Conservation (phyloP, 2,113 vertebrate species). For the Poicephalus meyeri region DNA sequence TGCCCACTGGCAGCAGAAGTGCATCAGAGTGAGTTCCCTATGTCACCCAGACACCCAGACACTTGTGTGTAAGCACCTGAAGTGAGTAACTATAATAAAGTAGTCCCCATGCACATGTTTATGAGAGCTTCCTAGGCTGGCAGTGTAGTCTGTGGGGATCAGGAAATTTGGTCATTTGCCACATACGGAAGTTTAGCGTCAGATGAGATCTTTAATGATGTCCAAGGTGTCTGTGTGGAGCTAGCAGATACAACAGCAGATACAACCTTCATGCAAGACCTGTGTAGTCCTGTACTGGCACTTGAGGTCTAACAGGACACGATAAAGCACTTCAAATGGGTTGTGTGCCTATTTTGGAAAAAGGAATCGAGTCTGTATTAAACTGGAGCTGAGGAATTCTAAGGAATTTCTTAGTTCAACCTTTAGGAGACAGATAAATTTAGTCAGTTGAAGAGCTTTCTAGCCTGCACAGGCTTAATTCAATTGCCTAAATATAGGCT, state of each 20-base stretch:
- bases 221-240: not conserved
- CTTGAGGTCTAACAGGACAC: not conserved
- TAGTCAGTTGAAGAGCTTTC: not conserved
- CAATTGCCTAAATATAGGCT: not conserved
- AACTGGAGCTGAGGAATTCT: not conserved
- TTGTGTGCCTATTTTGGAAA: not conserved
- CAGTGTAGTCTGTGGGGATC: not conserved
- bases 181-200: not conserved
- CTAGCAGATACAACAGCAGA: not conserved
- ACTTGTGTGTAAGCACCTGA: not conserved
- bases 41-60: not conserved
- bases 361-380: not conserved
- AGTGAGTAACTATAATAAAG: not conserved
- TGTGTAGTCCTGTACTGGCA: not conserved
- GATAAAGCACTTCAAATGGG: not conserved
- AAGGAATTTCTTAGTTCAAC: not conserved
- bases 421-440: not conserved
- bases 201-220: not conserved
- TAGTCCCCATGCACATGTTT: not conserved
- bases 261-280: not conserved
- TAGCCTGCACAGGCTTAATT: not conserved
- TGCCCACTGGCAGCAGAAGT: not conserved
- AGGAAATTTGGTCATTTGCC: not conserved
- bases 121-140: not conserved
- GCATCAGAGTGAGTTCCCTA: fast-evolving